Base-by-base conservation (phyloP, 2,797 vertebrate species). In the Pseudocheirus occidentalis region DNA sequence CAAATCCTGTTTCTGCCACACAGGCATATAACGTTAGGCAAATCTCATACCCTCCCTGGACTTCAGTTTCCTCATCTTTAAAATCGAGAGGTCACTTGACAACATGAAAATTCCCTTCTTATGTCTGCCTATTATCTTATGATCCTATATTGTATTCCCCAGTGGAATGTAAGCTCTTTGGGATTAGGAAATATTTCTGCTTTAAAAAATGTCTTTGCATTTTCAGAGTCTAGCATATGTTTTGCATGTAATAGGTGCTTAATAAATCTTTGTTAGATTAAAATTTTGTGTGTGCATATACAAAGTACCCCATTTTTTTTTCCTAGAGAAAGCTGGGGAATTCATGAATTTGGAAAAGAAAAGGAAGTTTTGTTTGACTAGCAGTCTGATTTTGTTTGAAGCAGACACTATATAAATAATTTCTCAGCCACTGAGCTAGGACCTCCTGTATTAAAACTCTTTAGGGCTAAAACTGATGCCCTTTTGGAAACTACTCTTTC, bases 381-480 rank as follows among this genome's bases (percentile, higher is more conserved):
- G 28, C 11, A 10, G 81, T 55, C 12, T 58, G 54, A 55, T 0
- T 21, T 59, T 50, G 28, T 28, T 24, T 50, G 73, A 34, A 13
- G 14, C 6, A 46, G 34, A 34, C 3, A 3, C 0, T 0, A 54
- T 6, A 28, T 56, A 3, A 0, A 40, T 1, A 3, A 50, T 57
- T 91, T 34, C 5, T 7, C 18, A 54, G 1, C 50, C 3, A 3
- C 54, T 5, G 55, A 53, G 21, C 50, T n/a, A 62, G 34, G 53
- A 31, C 12, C 54, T 91, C 16, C 5, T 1, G 11, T 54, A n/a
- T 29, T 5, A 5, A 87, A 50, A 87, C 10, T 46, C 10, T 87
- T 87, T 87, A 50, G 73, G 40, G 73, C 21, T 46, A 27, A n/a
- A 81, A 24, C 9, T 27, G n/a, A 81, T 6, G 3, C 3, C 73